Evolutionary conservation across 2,113 vertebrate species (phyloP).

Genomic region (Pristiophorus japonicus): DNA sequence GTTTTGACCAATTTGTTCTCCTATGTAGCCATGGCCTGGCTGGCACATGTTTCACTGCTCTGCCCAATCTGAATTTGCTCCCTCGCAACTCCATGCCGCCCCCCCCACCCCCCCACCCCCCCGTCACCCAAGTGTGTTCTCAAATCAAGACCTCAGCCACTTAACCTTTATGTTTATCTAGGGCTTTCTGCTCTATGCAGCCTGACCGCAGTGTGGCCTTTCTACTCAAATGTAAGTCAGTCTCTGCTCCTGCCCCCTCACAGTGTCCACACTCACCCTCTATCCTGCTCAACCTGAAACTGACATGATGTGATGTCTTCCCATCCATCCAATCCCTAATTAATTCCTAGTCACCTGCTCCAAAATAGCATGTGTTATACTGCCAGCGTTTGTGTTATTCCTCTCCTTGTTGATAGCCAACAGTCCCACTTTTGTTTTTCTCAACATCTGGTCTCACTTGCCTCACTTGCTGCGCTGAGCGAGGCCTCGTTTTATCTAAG

Average conservation of each 20-base stretch:
- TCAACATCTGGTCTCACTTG: neutral
- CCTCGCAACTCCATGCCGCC: neutral
- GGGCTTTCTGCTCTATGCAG: neutral
- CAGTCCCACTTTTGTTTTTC: neutral
- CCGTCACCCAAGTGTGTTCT: neutral
- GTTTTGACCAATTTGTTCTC: neutral
- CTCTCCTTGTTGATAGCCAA: neutral
- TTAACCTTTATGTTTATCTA: neutral
- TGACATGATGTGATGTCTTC: neutral
- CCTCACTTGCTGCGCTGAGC: neutral
- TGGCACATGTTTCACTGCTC: neutral
- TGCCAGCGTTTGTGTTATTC: neutral
- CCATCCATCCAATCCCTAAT: neutral
- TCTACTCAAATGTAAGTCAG: neutral
- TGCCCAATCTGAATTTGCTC: neutral
- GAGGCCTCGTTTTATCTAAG: neutral
- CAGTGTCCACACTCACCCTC: neutral
- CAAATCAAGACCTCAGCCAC: neutral
- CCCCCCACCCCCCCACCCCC: neutral
- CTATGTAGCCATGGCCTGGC: neutral
- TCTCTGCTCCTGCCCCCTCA: neutral
- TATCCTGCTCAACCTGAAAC: neutral
- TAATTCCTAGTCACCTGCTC: neutral
- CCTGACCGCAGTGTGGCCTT: neutral
- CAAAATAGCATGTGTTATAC: neutral